Base-by-base conservation (phyloP, 2,113 vertebrate species). In the Bucco capensis region DNA sequence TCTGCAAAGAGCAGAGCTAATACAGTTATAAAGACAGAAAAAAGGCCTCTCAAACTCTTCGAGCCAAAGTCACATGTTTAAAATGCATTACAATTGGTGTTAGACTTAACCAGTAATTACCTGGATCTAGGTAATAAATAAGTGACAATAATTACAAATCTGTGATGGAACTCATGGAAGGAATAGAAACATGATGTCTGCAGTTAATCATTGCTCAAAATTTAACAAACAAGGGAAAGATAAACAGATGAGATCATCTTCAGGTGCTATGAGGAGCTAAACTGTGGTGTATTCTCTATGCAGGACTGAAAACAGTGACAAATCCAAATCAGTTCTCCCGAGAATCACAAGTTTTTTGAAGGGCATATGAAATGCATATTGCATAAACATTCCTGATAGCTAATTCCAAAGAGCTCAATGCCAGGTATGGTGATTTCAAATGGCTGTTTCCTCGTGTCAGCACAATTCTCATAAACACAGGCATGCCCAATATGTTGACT, bases 401-500 rank as follows among this genome's bases (percentile, higher is more conserved):
- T 65, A 72, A 61, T 91, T 95, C 37, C 61, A 65, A 83, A 82
- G 70, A 75, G 8, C 25, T 72, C 50, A 31, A 0, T 67, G 65
- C 25, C 65, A 90, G 70, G 77, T 86, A 57, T 12, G 46, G 51
- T 64, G 51, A 80, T 74, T 83, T 56, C 62, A 86, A 85, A 66
- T 17, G 0, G 0, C 22, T 13, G 44, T 58, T 93, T 73, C 50
- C 17, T 47, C 0, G 1, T 0, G 0, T 50, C 83, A 84, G 80
- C 53, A 75, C 76, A 86, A 93, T 58, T 91, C 77, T 86, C 66
- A 82, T 47, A 86, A 93, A 88, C 49, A 53, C 12, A 72, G 66
- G 33, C 77, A 72, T 88, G 65, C n/a, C 73, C 57, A 35, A 62
- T 47, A 80, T 37, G 56, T 60, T 86, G 85, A 51, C 35, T 66